Percentiles rank a stretch among this genome's conserved stretches.
Evolutionary conservation across 2,113 vertebrate species (phyloP).

Genomic region (Eidolon helvum): DNA sequence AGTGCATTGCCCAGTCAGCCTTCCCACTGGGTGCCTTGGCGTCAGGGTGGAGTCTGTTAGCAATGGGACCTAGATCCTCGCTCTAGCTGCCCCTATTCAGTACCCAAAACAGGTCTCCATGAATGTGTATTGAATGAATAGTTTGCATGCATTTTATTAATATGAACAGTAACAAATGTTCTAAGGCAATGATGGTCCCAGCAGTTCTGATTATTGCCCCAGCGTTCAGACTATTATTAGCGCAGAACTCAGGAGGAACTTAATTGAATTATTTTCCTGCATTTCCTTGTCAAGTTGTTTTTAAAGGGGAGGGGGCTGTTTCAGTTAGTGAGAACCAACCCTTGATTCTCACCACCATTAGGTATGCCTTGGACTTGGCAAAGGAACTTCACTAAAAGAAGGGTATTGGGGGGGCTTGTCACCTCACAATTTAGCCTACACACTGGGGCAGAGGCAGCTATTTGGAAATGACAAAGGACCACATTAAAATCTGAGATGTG

Average conservation of each 20-base stretch:
- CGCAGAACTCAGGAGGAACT: background rate
- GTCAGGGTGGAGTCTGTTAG: background rate
- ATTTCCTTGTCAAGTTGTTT: background rate
- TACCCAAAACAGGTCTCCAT: background rate
- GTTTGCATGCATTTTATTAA: background rate
- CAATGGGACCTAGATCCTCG: accelerated
- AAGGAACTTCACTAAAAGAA: background rate
- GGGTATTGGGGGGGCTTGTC: accelerated
- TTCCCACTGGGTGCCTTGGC: background rate
- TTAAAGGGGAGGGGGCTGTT: background rate
- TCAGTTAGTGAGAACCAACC: background rate
- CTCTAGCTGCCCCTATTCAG: background rate
- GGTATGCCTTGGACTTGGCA: background rate
- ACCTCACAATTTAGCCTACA: background rate
- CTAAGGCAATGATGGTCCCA: background rate
- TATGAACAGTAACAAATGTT: conserved; percentile 1
- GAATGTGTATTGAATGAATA: background rate
- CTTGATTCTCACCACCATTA: background rate
- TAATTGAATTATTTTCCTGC: background rate
- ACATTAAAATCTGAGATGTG: too few relatives aligned
- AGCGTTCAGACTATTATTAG: background rate
- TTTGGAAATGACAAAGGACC: background rate
- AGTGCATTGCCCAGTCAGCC: too few relatives aligned
- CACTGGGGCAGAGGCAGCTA: background rate
- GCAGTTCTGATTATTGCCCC: background rate